Conservation (phyloP, 2,113 vertebrate genomes). For the Gnathonemus echidnorhynchus region DNA sequence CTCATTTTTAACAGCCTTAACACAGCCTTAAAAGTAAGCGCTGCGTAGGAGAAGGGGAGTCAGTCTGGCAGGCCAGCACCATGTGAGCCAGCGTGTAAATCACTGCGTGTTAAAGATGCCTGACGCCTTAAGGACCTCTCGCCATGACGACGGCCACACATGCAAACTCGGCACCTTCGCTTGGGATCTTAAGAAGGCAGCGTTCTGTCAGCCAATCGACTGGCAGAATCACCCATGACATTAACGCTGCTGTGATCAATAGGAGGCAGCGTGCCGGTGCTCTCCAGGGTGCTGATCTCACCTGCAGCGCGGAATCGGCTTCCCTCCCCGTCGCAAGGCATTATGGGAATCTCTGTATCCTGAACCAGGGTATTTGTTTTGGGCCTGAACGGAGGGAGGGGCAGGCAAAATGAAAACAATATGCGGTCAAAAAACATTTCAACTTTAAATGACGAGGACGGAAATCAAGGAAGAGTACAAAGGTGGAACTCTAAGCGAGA, state of each 20-base stretch:
- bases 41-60: background rate
- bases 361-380: background rate
- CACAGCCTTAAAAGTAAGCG: background rate
- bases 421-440: background rate
- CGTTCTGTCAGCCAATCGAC: background rate
- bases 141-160: background rate
- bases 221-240: background rate
- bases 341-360: background rate
- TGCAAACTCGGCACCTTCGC: background rate
- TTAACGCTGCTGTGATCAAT: background rate
- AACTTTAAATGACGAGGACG: background rate
- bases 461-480: background rate
- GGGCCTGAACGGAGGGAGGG: background rate
- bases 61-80: background rate
- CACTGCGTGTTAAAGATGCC: background rate
- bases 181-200: background rate
- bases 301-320: constrained; percentile 1
- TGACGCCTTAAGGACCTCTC: background rate
- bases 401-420: background rate
- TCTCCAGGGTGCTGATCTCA: constrained; percentile 40
- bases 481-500: background rate
- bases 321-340: background rate
- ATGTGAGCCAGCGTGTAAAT: background rate
- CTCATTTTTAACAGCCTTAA: background rate
- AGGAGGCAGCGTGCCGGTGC: constrained; percentile 1